Conservation (phyloP, 2,888 invertebrate species). For the Acanthopleura granulata region DNA sequence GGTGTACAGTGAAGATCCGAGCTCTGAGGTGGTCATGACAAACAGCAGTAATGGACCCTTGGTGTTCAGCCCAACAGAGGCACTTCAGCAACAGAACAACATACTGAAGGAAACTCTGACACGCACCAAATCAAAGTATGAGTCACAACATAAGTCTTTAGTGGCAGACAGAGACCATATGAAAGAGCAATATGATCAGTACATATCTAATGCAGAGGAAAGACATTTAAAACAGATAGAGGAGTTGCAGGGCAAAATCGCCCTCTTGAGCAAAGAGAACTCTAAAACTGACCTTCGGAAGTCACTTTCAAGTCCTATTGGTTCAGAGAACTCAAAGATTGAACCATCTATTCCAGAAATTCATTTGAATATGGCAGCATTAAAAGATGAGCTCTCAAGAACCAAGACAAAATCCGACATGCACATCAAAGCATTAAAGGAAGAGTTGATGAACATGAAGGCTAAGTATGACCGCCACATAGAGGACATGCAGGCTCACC, state of each 20-base stretch:
- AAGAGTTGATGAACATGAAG: slow-evolving; percentile 41
- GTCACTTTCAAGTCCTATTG: background rate
- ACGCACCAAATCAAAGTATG: background rate
- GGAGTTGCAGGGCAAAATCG: slow-evolving; percentile 33
- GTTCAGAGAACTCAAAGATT: slow-evolving; percentile 23
- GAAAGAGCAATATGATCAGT: slow-evolving; percentile 21
- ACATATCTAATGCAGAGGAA: slow-evolving; percentile 17
- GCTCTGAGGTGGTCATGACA: background rate
- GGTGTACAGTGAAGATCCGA: background rate
- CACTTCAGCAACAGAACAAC: background rate
- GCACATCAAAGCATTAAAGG: slow-evolving; percentile 37
- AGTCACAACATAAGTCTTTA: background rate
- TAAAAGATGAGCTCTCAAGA: slow-evolving; percentile 37
- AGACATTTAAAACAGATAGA: slow-evolving; percentile 27
- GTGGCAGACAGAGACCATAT: slow-evolving; percentile 9
- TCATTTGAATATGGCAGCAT: slow-evolving; percentile 27
- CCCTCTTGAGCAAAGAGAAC: no score
- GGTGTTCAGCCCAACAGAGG: background rate
- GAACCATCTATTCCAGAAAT: slow-evolving; percentile 25
- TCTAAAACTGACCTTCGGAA: background rate
- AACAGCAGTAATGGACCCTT: background rate
- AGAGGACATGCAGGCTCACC: slow-evolving; percentile 39
- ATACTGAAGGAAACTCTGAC: slow-evolving; percentile 1
- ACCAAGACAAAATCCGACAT: slow-evolving; percentile 29
- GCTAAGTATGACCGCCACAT: slow-evolving; percentile 50